phyloP scores from a whole-genome alignment of 2,888 invertebrate species.

The Ichneumoninae sp. region DNA sequence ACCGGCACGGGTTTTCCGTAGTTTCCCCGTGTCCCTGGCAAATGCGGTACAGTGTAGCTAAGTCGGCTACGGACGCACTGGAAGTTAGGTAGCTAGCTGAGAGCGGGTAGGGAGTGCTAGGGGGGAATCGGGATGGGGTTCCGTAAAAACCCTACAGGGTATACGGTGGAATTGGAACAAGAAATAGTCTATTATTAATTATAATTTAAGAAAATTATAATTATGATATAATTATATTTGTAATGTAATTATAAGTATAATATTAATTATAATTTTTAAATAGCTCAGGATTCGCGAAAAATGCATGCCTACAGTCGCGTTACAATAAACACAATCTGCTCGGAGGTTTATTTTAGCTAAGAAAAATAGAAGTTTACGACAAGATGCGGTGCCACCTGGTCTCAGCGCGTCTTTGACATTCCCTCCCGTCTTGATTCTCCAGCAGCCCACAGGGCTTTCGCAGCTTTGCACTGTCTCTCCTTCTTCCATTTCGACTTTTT shows the following conservation, averaged over 20 bases:
- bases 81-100: too few species aligned
- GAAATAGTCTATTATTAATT: too few species aligned
- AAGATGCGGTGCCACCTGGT: slow-evolving; percentile 60
- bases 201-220: too few species aligned
- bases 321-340: neutral
- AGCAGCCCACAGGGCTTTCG: slow-evolving; percentile 52
- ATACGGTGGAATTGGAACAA: too few species aligned
- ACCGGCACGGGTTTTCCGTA: too few species aligned
- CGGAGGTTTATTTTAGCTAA: slow-evolving; percentile 2
- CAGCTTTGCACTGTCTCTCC: slow-evolving; percentile 18
- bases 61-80: too few species aligned
- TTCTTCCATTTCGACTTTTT: slow-evolving; percentile 54
- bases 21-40: too few species aligned
- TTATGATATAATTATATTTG: too few species aligned
- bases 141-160: too few species aligned
- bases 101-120: too few species aligned
- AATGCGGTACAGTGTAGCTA: too few species aligned
- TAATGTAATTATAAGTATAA: neutral
- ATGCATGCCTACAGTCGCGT: neutral
- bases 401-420: slow-evolving; percentile 59
- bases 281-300: neutral
- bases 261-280: neutral
- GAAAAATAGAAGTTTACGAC: slow-evolving; percentile 29
- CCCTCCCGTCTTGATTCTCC: slow-evolving; percentile 52
- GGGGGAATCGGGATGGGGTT: too few species aligned